Evolutionary conservation across 2,888 invertebrate genomes (phyloP), one percentile per base, ranked within the genome.

Genomic region (Chirona hameri): DNA sequence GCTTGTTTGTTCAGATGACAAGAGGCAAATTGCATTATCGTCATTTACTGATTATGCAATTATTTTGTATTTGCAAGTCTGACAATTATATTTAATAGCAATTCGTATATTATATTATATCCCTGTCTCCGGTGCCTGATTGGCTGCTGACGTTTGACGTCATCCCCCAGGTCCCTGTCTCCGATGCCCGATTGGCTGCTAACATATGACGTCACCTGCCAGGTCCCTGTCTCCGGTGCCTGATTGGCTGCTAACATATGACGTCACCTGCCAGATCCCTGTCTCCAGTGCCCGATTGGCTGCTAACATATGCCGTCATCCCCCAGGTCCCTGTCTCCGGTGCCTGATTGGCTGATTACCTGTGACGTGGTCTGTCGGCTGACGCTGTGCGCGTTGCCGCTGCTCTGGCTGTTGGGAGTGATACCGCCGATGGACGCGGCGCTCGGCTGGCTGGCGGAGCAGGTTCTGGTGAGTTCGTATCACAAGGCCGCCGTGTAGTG

Each of bases 121-220:
- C 39, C 31, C 72, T 39, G 31, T 39, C 46, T 76, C 46, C 46
- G 24, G 31, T 29, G n/a, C 69, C 69, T 29, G 29, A 69, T 39
- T 76, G 76, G 76, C 76, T 76, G 76, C 21, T 76, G 21, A 39
- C 76, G 3, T 76, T 21, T 76, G 76, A 76, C 76, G 76, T 39
- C n/a, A n/a, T n/a, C 57, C 15, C 5, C 0, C 31, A 29, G 72
- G 72, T 10, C 31, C 31, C 72, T 31, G 31, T 31, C 76, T 76
- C 76, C 39, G 21, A n/a, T 29, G 2, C 72, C 31, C 27, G 31
- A 72, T 46, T 76, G 76, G 76, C 76, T 76, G 76, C 24, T 76
- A 10, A 46, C 76, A 3, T 76, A 24, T 76, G 76, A 76, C 76
- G 76, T 46, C 39, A 39, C 7, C 60, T 9, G 9, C 2, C 39